Percentiles rank a stretch among this genome's conserved stretches.
phyloP scores from a whole-genome alignment of 1,140 invertebrate species.

The Pachyrhynchus sulphureomaculatus region DNA sequence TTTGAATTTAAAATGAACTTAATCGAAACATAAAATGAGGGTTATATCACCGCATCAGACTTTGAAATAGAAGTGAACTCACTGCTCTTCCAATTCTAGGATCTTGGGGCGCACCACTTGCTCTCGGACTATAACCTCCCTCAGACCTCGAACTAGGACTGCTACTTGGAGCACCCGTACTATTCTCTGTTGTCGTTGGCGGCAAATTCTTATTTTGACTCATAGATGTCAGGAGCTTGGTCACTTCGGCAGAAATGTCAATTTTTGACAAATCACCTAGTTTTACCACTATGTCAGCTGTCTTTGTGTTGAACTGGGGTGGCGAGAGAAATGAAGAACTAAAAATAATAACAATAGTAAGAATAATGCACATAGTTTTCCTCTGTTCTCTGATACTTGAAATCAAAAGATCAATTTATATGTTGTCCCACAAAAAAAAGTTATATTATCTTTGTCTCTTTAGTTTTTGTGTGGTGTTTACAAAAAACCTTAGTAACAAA shows the following conservation, averaged over 20 bases:
- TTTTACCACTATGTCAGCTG: conserved; percentile 59
- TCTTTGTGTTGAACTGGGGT: conserved; percentile 7
- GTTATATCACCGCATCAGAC: too few species aligned
- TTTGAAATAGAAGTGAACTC: background rate
- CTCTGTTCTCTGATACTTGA: too few species aligned
- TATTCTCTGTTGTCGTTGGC: background rate
- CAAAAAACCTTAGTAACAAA: too few species aligned
- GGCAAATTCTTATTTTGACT: conserved; percentile 30
- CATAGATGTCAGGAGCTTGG: conserved; percentile 59
- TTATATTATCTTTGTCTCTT: too few species aligned
- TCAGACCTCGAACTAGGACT: background rate
- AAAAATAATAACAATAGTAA: background rate
- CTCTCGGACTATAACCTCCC: conserved; percentile 10
- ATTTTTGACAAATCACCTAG: conserved; percentile 71
- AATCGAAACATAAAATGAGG: too few species aligned
- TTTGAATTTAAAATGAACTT: too few species aligned
- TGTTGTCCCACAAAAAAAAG: too few species aligned
- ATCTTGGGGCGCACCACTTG: conserved; percentile 29
- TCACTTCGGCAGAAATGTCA: conserved; percentile 71
- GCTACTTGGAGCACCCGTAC: background rate
- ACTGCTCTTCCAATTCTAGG: conserved; percentile 37
- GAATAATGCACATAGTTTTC: too few species aligned
- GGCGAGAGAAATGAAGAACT: conserved; percentile 8
- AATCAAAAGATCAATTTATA: too few species aligned
- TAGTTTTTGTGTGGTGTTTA: too few species aligned